Evolutionary conservation across 2,797 vertebrate genomes (phyloP).

Genomic region (Malurus splendens): DNA sequence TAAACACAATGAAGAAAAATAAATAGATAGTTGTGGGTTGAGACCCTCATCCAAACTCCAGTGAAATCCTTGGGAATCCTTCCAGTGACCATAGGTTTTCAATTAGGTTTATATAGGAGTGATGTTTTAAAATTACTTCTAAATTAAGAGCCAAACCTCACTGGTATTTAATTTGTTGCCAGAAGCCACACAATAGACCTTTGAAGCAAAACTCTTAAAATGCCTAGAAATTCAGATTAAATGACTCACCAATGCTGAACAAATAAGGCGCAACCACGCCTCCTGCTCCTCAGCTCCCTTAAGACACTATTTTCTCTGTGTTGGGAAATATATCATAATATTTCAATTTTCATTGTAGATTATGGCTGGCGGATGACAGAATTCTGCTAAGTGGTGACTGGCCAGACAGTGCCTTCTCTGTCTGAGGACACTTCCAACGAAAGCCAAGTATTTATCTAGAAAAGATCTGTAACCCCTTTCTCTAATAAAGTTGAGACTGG

Average conservation of each 20-base stretch:
- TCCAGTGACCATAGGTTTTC: conserved; percentile 14
- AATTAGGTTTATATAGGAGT: conserved; percentile 14
- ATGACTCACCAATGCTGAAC: conserved; percentile 62
- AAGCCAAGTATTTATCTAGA: background rate
- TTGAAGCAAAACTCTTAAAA: conserved; percentile 65
- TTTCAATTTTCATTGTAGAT: conserved; percentile 43
- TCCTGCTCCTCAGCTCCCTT: conserved; percentile 17
- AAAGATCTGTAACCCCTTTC: background rate
- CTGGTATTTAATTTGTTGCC: conserved; percentile 61
- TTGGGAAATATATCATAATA: conserved; percentile 52
- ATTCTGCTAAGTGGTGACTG: background rate
- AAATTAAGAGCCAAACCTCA: conserved; percentile 57
- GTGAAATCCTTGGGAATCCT: conserved; percentile 17
- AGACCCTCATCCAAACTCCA: conserved; percentile 20
- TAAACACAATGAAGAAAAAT: background rate
- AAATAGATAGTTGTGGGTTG: background rate
- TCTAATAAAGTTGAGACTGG: background rate
- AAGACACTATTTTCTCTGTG: conserved; percentile 51
- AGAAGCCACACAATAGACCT: conserved; percentile 67
- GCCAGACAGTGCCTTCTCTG: conserved; percentile 6
- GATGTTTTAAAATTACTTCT: conserved; percentile 62
- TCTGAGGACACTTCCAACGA: background rate
- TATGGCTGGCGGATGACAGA: conserved; percentile 27
- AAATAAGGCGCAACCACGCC: conserved; percentile 35
- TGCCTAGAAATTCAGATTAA: conserved; percentile 64